These are phyloP conservation scores for Drosophila parabipectinata DNA, from an alignment of 1,140 invertebrate genomes.

Conservation along the genomic window DNA sequence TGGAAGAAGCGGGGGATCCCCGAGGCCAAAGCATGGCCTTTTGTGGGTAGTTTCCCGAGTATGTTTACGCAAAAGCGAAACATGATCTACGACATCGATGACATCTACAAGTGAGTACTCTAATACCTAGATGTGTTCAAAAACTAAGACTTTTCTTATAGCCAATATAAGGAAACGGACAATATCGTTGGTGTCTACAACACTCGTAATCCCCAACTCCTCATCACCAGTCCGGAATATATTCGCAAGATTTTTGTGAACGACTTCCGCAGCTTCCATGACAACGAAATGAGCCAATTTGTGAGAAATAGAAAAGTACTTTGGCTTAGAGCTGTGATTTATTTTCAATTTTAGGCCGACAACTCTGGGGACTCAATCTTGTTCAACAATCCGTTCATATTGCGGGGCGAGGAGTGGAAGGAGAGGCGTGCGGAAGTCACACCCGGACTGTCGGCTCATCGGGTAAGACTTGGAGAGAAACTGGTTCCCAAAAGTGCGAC, in stretches of 20 bases:
- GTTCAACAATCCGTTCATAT: constrained; percentile 83
- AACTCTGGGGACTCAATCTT: constrained; percentile 81
- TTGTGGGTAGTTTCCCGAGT: constrained; percentile 76
- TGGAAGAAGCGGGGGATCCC: constrained; percentile 74
- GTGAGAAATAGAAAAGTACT: constrained; percentile 12
- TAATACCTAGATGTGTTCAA: not conserved
- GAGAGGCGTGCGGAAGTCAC: constrained; percentile 85
- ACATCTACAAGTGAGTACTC: constrained; percentile 52
- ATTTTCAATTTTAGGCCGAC: constrained; percentile 40
- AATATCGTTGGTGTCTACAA: constrained; percentile 58
- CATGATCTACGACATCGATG: constrained; percentile 53
- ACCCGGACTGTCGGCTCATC: constrained; percentile 85
- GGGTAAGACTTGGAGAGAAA: constrained; percentile 46
- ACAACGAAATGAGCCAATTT: constrained; percentile 60
- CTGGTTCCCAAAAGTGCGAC: not conserved
- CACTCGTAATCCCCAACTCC: constrained; percentile 62
- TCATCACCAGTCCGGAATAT: constrained; percentile 84
- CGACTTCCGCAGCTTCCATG: constrained; percentile 83
- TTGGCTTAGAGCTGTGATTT: constrained; percentile 29
- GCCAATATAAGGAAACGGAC: constrained; percentile 54
- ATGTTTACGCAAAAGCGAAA: constrained; percentile 62
- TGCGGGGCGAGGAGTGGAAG: constrained; percentile 85
- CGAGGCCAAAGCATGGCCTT: constrained; percentile 54
- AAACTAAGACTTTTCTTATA: not conserved
- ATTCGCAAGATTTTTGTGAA: constrained; percentile 84